These are phyloP conservation scores for Eilema sororculum DNA, from an alignment of 2,888 invertebrate genomes.

Conservation along the genomic window DNA sequence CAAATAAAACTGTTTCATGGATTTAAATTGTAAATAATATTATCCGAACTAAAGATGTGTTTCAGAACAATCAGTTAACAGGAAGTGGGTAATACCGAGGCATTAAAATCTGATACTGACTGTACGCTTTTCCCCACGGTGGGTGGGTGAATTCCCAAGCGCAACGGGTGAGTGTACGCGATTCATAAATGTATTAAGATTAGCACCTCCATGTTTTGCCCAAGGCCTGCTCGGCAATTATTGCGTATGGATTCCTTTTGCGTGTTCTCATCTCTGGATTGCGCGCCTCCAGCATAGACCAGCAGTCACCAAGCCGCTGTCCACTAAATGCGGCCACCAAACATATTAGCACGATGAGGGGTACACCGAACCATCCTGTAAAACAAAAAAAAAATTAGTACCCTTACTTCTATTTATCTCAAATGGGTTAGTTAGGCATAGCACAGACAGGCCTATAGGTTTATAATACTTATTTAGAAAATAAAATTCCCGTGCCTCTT, in stretches of 20 bases:
- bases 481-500: no score
- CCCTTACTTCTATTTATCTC: no score
- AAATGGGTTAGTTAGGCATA: no score
- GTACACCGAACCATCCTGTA: slow-evolving; percentile 90
- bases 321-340: slow-evolving; percentile 89
- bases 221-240: slow-evolving; percentile 88
- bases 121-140: no score
- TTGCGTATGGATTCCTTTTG: slow-evolving; percentile 90
- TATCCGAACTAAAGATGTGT: no score
- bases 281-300: slow-evolving; percentile 90
- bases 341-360: slow-evolving; percentile 87
- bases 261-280: slow-evolving; percentile 87
- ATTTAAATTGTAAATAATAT: no score
- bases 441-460: no score
- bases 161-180: background rate
- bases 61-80: no score
- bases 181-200: background rate
- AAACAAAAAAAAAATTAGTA: slow-evolving; percentile 25
- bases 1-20: no score
- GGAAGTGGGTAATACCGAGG: no score
- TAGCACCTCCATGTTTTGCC: slow-evolving; percentile 87
- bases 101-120: no score
- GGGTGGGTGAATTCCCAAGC: background rate
- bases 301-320: slow-evolving; percentile 89
- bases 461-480: no score